Conservation (phyloP, 2,113 vertebrate genomes). For the Corapipo altera region DNA sequence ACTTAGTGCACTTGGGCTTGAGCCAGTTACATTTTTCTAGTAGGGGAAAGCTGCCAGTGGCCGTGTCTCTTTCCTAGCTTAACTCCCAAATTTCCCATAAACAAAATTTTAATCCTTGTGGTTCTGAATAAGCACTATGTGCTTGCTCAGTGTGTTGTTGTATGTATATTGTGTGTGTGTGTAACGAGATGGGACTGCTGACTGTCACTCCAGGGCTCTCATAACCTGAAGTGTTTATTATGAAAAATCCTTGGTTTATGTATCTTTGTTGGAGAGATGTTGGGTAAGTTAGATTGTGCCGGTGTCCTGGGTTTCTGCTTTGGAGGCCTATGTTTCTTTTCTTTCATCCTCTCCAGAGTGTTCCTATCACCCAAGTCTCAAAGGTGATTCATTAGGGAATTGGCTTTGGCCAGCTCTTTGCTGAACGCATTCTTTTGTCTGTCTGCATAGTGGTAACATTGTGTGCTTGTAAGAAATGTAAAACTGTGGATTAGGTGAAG, state of each 20-base stretch:
- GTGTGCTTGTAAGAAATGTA: not conserved
- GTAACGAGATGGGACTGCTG: not conserved
- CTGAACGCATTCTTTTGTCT: not conserved
- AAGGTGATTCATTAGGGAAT: not conserved
- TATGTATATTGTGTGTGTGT: not conserved
- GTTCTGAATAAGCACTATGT: not conserved
- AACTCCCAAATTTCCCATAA: conserved; percentile 4
- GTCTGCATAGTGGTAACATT: not conserved
- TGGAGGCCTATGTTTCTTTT: not conserved
- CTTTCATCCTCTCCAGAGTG: not conserved
- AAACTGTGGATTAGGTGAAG: not conserved
- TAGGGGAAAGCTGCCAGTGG: not conserved
- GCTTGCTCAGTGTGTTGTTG: not conserved
- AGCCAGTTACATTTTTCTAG: conserved; percentile 21
- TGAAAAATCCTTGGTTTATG: not conserved
- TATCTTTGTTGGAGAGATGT: not conserved
- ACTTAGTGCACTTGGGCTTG: not conserved
- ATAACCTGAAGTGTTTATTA: not conserved
- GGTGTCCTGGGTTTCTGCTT: not conserved
- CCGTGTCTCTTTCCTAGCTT: not conserved
- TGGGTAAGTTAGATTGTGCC: not conserved
- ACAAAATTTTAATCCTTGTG: not conserved
- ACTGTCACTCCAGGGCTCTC: not conserved
- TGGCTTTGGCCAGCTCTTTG: not conserved
- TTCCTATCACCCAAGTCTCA: not conserved